Percentiles rank a stretch among this genome's conserved stretches.
phyloP scores from a whole-genome alignment of 2,888 invertebrate genomes.

The Eretmocerus hayati region DNA sequence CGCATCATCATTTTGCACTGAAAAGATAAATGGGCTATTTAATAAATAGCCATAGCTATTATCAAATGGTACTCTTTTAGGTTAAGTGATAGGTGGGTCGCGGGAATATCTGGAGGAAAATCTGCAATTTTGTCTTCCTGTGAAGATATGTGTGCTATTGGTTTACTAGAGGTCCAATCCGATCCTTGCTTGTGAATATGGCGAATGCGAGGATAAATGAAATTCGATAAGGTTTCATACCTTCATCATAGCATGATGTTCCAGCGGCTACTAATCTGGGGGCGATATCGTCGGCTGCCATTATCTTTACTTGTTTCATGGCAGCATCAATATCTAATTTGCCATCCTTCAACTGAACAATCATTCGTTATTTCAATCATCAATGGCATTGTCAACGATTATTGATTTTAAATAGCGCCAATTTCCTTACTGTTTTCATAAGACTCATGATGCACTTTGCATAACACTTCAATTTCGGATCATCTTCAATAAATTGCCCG shows the following conservation, averaged over 20 bases:
- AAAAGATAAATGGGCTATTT: neutral
- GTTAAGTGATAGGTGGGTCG: too few species aligned
- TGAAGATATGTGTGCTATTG: too few species aligned
- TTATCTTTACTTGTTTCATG: slow-evolving; percentile 45
- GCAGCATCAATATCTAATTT: slow-evolving; percentile 50
- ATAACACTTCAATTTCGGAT: neutral
- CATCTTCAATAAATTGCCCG: slow-evolving; percentile 1
- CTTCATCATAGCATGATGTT: neutral
- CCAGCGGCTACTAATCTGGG: neutral
- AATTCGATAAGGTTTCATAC: too few species aligned
- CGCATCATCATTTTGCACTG: slow-evolving; percentile 23
- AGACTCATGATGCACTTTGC: slow-evolving; percentile 1
- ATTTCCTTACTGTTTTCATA: slow-evolving; percentile 1
- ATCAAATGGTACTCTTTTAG: too few species aligned
- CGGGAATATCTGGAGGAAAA: too few species aligned
- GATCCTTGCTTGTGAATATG: too few species aligned
- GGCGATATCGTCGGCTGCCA: slow-evolving; percentile 19
- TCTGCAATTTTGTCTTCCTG: too few species aligned
- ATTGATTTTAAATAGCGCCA: neutral
- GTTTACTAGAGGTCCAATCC: too few species aligned
- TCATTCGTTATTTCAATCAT: neutral
- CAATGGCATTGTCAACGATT: neutral
- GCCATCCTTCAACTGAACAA: slow-evolving; percentile 48
- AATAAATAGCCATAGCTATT: too few species aligned
- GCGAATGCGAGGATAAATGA: too few species aligned